Conservation (phyloP, 2,888 invertebrate genomes). For the Amphipyra berbera region DNA sequence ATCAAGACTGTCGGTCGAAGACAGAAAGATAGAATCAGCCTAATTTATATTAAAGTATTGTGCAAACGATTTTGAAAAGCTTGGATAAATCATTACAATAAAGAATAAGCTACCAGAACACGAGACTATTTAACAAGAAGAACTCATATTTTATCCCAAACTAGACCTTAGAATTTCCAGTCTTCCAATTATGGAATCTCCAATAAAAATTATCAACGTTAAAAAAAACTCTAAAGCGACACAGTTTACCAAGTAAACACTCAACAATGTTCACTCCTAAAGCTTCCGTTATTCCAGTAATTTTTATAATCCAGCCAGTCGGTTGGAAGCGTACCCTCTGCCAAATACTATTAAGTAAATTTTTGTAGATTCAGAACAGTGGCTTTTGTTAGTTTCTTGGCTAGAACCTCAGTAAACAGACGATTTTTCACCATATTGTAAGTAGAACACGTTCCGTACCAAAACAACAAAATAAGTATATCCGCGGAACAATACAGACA, state of each 20-base stretch:
- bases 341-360: conserved; percentile 78
- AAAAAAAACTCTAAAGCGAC: conserved; percentile 5
- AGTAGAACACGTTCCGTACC: conserved; percentile 57
- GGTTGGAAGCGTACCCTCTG: conserved; percentile 66
- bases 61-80: too few species aligned
- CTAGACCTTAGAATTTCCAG: too few species aligned
- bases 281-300: conserved; percentile 56
- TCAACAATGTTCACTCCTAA: conserved; percentile 30
- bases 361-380: conserved; percentile 71
- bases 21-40: too few species aligned
- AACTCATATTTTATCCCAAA: too few species aligned
- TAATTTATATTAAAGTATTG: too few species aligned
- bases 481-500: conserved; percentile 24
- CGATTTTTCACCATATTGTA: conserved; percentile 67
- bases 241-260: conserved; percentile 25
- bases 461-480: conserved; percentile 58
- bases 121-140: too few species aligned
- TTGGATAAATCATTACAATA: too few species aligned
- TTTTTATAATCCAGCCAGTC: conserved; percentile 63
- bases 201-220: neutral
- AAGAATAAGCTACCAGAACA: too few species aligned
- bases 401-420: conserved; percentile 68
- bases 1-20: too few species aligned
- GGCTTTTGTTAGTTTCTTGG: conserved; percentile 76
- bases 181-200: too few species aligned